Evolutionary conservation across 2,113 vertebrate genomes (phyloP), one percentile per base, ranked within the genome.

Genomic region (Thomomys bottae): DNA sequence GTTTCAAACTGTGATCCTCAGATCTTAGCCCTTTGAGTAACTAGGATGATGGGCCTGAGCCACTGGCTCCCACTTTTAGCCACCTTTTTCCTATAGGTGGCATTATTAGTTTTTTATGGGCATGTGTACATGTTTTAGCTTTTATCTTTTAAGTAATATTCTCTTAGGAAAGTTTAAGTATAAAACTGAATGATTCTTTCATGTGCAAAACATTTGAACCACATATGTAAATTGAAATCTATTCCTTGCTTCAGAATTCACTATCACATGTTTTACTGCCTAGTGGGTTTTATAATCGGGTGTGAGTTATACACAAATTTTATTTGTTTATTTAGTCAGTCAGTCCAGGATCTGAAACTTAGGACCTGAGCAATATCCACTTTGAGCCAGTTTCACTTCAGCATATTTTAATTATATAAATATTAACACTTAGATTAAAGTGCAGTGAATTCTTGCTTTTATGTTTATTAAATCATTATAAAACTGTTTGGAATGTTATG

Each of bases 261-360:
- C 30, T 57, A 5, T 71, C 84, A 57, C 73, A 83, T n/a, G 45
- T 3, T 11, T 87, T 28, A 82, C 61, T 61, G 36, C 68, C 59
- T 34, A 89, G 72, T 93, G 34, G 67, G 72, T 57, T 72, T 92
- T 91, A 76, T 63, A 67, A n/a, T 30, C 36, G 24, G 14, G 6
- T 95, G 17, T 94, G 73, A 89, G 71, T 81, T 92, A 30, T 61
- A 87, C 73, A 71, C 70, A 89, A 61, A 84, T 68, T 49, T 49
- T 49, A 49, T 49, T 49, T 49, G 9, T 49, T 49, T 49, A n/a
- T n/a, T n/a, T n/a, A n/a, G n/a, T n/a, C n/a, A n/a, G 49, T 54
- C 12, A 54, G 49, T 54, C 49, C 49, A 8, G 14, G 49, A 15
- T 12, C 49, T 54, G 14, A 15, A 54, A 54, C 49, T 54, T 54